Evolutionary conservation across 2,888 invertebrate genomes (phyloP), one percentile per base, ranked within the genome.

Genomic region (Ethmia dodecea): DNA sequence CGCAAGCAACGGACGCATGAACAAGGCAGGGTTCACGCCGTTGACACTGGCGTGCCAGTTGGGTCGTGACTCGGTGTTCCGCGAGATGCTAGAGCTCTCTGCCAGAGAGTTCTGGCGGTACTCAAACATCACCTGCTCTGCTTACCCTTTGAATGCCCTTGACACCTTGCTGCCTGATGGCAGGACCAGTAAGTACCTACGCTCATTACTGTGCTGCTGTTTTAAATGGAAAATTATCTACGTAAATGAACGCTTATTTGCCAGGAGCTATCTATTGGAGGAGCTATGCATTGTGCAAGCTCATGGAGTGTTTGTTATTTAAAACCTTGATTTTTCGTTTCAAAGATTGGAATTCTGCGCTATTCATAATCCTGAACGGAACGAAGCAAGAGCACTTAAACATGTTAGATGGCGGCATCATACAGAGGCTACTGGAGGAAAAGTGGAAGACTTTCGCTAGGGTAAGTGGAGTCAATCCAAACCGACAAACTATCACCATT

Each of bases 361-460:
- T 99, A 35, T 98, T 98, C 78, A 98, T 98, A 47, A 98, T 99
- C 58, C 88, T 99, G 42, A 98, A 98, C 67, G 99, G 99, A 35
- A 97, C 96, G 6, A 98, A 98, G 65, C 95, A 97, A 60, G 98
- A 97, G 60, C 99, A 99, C 89, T 89, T 99, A 66, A 97, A 99
- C 70, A 99, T 99, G 98, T 87, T 99, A 58, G 98, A 98, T 65
- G 98, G 98, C 30, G 99, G 99, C 16, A 99, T 99, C 37, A 98
- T 99, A 61, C 97, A 98, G 69, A 91, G 97, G 58, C 84, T 99
- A 31, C 88, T 99, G 11, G 98, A 98, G 74, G 99, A 99, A 77
- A 99, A 99, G 75, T 99, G 99, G 99, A 98, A 99, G 78, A 97
- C 98, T 0, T 99, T 97, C 86, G 99, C 98, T 14, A 90, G 94